Evolutionary conservation across 2,113 vertebrate species (phyloP), one percentile per base, ranked within the genome.

Genomic region (Tapirus terrestris): DNA sequence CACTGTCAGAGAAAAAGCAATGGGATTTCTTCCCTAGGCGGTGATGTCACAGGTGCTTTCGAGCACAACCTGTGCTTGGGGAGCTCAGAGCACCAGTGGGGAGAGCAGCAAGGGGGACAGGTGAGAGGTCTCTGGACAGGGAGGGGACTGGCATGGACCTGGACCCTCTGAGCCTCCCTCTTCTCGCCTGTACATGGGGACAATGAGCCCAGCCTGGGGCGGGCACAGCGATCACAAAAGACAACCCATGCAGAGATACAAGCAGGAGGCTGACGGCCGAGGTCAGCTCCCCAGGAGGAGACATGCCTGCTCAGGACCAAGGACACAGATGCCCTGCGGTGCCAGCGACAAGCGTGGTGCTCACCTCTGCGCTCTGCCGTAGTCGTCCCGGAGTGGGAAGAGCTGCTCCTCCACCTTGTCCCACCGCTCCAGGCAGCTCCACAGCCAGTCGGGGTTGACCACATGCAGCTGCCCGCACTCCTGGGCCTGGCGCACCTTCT

Each of bases 341-440:
- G 14, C 51, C 51, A 13, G 12, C 51, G 1, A 13, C 51, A 53
- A 13, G 51, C 51, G 4, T 29, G 10, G 31, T 0, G 10, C 95
- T 88, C 97, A 99, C 99, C 99, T 98, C 67, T 99, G 99, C 4
- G 98, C 98, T 96, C 99, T 99, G 96, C 98, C 97, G 70, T 99
- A 99, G 82, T 99, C 99, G 8, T 99, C 99, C 85, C 99, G 99
- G 25, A 99, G 99, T 0, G 99, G 99, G 96, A 99, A 99, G 45
- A 99, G 99, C 90, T 99, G 99, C 61, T 99, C 99, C 88, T 99
- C 99, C 76, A 99, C 99, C 91, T 99, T 99, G 98, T 99, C 99
- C 99, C 99, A 99, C 94, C 99, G 99, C 96, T 99, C 99, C 97
- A 99, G 98, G 93, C 99, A 99, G 98, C 99, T 99, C 99, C 99